phyloP scores from a whole-genome alignment of 2,797 vertebrate genomes.

The Dendrocincla tyrannina region DNA sequence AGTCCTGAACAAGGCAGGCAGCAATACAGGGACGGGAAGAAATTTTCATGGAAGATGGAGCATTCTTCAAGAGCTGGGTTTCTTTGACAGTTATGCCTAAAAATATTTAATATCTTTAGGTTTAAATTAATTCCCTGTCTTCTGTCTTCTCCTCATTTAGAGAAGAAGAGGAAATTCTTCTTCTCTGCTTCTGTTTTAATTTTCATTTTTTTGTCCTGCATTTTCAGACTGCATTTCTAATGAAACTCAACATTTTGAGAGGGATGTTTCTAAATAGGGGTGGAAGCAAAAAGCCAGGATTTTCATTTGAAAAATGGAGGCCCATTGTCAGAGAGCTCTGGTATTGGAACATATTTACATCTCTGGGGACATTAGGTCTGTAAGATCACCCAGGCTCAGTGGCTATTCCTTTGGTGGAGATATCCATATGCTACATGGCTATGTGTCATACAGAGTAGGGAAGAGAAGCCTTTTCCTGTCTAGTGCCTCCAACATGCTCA shows the following conservation, averaged over 20 bases:
- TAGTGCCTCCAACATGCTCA: fast-evolving
- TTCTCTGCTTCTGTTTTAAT: neutral
- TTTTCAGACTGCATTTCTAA: neutral
- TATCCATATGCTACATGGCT: neutral
- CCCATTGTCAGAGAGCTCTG: neutral
- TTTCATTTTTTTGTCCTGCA: neutral
- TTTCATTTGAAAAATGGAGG: neutral
- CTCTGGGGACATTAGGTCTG: neutral
- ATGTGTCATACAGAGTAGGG: neutral
- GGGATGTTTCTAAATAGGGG: neutral
- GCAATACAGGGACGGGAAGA: fast-evolving
- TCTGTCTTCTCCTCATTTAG: neutral
- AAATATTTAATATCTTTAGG: neutral
- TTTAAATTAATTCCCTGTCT: neutral
- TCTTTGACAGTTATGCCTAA: neutral
- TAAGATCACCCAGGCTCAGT: neutral
- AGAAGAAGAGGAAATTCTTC: neutral
- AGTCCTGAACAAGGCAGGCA: neutral
- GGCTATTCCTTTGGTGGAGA: neutral
- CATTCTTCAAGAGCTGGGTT: neutral
- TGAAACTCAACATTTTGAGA: neutral
- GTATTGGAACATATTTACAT: neutral
- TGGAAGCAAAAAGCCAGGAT: neutral
- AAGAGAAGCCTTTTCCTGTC: neutral
- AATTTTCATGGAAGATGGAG: neutral